These are phyloP conservation scores for Pristiophorus japonicus DNA, from an alignment of 2,113 vertebrate genomes.

Conservation along the genomic window DNA sequence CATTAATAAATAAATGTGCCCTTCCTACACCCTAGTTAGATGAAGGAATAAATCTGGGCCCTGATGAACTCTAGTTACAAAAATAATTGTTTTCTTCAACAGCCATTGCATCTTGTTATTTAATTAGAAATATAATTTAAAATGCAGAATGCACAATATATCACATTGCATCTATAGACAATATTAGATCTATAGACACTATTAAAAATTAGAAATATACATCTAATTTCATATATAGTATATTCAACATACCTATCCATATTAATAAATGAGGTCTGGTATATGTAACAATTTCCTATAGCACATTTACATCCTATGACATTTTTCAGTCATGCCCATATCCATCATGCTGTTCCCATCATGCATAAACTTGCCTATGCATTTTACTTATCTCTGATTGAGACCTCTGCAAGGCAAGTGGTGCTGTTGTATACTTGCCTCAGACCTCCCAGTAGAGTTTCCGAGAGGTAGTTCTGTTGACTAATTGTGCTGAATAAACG, in stretches of 20 bases:
- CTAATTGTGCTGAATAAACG: not conserved
- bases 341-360: not conserved
- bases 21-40: not conserved
- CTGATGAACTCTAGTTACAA: not conserved
- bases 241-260: not conserved
- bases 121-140: not conserved
- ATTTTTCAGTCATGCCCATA: not conserved
- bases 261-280: not conserved
- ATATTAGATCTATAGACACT: not conserved
- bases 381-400: not conserved
- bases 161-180: not conserved
- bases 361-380: not conserved
- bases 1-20: not conserved
- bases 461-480: not conserved
- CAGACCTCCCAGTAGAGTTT: not conserved
- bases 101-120: not conserved
- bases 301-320: not conserved
- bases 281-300: not conserved
- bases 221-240: not conserved
- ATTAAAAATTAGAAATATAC: not conserved
- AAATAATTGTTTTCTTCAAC: not conserved
- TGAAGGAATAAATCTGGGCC: not conserved
- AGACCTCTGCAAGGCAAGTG: not conserved
- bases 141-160: too few species aligned
- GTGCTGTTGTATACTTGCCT: not conserved